Conservation (phyloP, 2,113 vertebrate genomes). For the Castor canadensis region DNA sequence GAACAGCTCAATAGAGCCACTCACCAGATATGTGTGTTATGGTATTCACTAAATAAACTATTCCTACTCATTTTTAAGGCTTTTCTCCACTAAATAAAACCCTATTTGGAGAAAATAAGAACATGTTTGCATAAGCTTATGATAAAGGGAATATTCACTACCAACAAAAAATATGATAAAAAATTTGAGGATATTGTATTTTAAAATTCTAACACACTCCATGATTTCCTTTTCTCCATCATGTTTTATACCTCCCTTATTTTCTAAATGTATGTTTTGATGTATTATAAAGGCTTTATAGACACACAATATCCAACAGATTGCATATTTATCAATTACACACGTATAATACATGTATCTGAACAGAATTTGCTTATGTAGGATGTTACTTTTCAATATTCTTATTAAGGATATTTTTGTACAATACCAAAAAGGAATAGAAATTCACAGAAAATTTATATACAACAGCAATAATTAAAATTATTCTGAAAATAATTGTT, state of each 20-base stretch:
- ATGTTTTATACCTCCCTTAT: not conserved
- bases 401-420: not conserved
- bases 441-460: not conserved
- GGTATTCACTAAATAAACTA: not conserved
- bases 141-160: no score
- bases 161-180: not conserved
- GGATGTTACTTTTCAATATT: not conserved
- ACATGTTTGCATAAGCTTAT: not conserved
- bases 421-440: not conserved
- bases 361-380: not conserved
- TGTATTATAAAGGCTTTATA: not conserved
- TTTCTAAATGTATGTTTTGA: not conserved
- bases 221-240: not conserved
- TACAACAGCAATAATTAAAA: slow-evolving; percentile 13
- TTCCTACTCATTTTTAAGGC: not conserved
- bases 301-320: not conserved
- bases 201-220: not conserved
- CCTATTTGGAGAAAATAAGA: not conserved
- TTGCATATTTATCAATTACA: not conserved
- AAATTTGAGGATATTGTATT: not conserved
- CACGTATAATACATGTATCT: not conserved
- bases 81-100: not conserved
- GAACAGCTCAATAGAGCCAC: not conserved
- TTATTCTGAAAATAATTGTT: slow-evolving; percentile 44
- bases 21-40: not conserved